Conservation (phyloP, 2,888 invertebrate species). For the Rhodophaea formosa region DNA sequence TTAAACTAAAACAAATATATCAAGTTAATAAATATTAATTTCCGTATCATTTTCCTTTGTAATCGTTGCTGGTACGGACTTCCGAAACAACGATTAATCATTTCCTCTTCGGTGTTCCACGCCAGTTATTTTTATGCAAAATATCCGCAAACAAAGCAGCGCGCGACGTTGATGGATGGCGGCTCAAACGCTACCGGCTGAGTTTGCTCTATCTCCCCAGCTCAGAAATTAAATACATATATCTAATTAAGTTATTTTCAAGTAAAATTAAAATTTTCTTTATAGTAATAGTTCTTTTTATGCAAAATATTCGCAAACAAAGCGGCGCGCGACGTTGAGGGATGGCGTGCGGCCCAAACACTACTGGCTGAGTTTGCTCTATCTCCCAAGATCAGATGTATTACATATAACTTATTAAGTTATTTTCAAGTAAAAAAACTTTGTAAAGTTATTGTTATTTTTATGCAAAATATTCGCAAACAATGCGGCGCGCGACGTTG, state of each 20-base stretch:
- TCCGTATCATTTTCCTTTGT: neutral
- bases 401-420: neutral
- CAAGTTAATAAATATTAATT: neutral
- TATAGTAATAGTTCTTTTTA: constrained; percentile 66
- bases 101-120: constrained; percentile 37
- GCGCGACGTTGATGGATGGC: constrained; percentile 62
- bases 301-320: constrained; percentile 65
- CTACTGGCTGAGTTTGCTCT: constrained; percentile 49
- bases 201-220: constrained; percentile 53
- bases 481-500: constrained; percentile 57
- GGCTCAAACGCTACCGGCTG: constrained; percentile 41
- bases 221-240: neutral
- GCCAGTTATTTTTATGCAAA: constrained; percentile 65
- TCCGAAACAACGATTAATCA: constrained; percentile 38
- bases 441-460: no score
- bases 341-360: constrained; percentile 48
- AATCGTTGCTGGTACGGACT: constrained; percentile 6
- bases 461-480: constrained; percentile 67
- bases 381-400: constrained; percentile 36
- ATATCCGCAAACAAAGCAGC: constrained; percentile 55
- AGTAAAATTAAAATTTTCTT: no score
- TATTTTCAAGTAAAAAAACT: no score
- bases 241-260: no score
- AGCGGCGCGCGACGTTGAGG: constrained; percentile 58
- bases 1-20: no score